Evolutionary conservation across 53 echinoderm and acorn worm genomes (phyloP), one percentile per base, ranked within the genome.

Genomic region (Zoroaster sp.): DNA sequence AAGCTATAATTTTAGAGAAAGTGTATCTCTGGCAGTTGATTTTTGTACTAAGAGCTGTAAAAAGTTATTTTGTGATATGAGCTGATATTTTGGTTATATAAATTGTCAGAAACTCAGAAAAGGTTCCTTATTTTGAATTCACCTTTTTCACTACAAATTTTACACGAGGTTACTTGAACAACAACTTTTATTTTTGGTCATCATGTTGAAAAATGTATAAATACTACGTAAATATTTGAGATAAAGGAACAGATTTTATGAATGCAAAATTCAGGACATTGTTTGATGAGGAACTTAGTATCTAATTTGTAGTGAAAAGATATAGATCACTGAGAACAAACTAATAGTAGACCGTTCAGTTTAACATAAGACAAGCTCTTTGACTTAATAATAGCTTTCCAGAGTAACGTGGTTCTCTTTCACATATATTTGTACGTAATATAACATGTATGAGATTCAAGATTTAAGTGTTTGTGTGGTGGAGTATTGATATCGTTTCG

Each of bases 11-110:
- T 76, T 23, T 49, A 47, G 5, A 32, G 17, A 18, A 47, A 15
- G 15, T 3, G 31, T 31, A 23, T 51, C 76, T 30, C 42, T 76
- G 76, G 46, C 51, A 0, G 47, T 51, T 51, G 34, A 6, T 32
- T 51, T 75, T 76, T 75, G 73, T 39, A 73, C 32, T 75, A 30
- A 33, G 49, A 46, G 45, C 30, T 46, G 47, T 76, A 46, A 14
- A 76, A 41, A 76, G 47, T 31, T 76, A 76, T 76, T 76, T 76
- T 52, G 63, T 59, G 63, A 59, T 59, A 59, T 59, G 11, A 59
- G 63, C 63, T 59, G 63, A 59, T 28, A 59, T 28, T 25, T 59
- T 59, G 23, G 2, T 59, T 59, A 59, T 28, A 59, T 28, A 59
- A 59, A 59, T 59, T 59, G 63, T 59, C 63, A 28, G 63, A 59